phyloP scores from a whole-genome alignment of 1,140 invertebrate species.

The Acromyrmex echinatior region DNA sequence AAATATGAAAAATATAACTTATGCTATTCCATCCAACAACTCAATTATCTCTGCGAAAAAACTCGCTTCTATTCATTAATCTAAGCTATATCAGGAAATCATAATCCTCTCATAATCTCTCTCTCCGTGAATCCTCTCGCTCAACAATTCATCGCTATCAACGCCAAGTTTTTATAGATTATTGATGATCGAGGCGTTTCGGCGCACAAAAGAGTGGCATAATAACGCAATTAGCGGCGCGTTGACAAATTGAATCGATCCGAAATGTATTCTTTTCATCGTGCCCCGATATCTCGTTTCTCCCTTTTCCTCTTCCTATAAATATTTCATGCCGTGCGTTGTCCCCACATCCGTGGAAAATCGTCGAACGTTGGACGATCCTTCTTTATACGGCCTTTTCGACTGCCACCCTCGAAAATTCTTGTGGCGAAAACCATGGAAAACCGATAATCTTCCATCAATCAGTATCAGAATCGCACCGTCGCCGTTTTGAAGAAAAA shows the following conservation, averaged over 20 bases:
- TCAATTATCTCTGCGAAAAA: constrained; percentile 16
- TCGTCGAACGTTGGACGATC: constrained; percentile 74
- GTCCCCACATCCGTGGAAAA: constrained; percentile 82
- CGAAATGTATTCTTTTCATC: constrained; percentile 86
- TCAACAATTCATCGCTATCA: constrained; percentile 27
- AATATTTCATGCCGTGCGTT: constrained; percentile 85
- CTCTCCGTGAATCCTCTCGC: neutral
- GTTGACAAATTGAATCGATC: constrained; percentile 87
- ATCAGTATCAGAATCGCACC: constrained; percentile 82
- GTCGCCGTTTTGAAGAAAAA: neutral
- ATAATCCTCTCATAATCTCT: constrained; percentile 49
- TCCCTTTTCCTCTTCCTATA: constrained; percentile 77
- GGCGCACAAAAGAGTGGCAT: constrained; percentile 74
- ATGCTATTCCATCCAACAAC: neutral
- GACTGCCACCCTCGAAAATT: constrained; percentile 60
- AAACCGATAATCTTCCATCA: constrained; percentile 86
- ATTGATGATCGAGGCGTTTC: constrained; percentile 82
- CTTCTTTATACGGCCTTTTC: constrained; percentile 4
- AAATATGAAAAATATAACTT: neutral
- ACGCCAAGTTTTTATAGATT: constrained; percentile 80
- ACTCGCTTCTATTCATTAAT: constrained; percentile 45
- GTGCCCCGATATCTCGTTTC: constrained; percentile 67
- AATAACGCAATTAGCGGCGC: constrained; percentile 85
- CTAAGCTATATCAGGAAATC: constrained; percentile 35
- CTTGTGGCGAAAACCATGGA: constrained; percentile 74